Conservation (phyloP, 2,888 invertebrate species). For the Ischnus inquisitorius region DNA sequence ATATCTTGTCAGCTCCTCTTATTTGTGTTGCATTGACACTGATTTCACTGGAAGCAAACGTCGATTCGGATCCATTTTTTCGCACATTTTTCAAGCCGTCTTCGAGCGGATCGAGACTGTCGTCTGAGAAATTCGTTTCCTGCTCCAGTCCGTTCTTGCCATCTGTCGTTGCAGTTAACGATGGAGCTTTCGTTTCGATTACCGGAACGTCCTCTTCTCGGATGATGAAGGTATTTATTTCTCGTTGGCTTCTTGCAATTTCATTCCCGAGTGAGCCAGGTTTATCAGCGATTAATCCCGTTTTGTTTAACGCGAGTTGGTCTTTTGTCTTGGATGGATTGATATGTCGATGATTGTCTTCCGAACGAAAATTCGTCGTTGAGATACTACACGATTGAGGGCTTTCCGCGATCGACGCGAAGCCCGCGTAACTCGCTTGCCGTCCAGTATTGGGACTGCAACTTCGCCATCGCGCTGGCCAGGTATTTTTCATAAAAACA, state of each 20-base stretch:
- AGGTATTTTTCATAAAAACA: conserved; percentile 46
- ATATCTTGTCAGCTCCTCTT: conserved; percentile 68
- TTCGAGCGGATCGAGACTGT: conserved; percentile 76
- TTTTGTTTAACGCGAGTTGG: neutral
- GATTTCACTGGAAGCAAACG: conserved; percentile 17
- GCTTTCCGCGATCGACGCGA: conserved; percentile 15
- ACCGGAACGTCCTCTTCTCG: conserved; percentile 4
- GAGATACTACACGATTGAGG: neutral
- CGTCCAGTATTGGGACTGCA: conserved; percentile 48
- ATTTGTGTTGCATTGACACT: conserved; percentile 34
- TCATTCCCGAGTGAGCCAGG: neutral
- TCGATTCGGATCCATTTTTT: conserved; percentile 35
- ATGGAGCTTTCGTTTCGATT: conserved; percentile 13
- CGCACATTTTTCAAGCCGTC: conserved; percentile 25
- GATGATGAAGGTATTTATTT: neutral
- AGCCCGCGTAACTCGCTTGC: conserved; percentile 21
- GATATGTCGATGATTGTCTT: neutral
- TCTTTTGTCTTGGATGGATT: neutral
- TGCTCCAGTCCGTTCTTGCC: conserved; percentile 62
- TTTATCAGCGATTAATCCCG: neutral
- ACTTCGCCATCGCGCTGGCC: conserved; percentile 63
- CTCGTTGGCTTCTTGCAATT: neutral
- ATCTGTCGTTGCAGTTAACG: conserved; percentile 32
- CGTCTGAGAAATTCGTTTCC: conserved; percentile 79
- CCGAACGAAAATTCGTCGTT: conserved; percentile 6